Evolutionary conservation across 2,797 vertebrate genomes (phyloP), one percentile per base, ranked within the genome.

Genomic region (Pogoniulus pusillus): DNA sequence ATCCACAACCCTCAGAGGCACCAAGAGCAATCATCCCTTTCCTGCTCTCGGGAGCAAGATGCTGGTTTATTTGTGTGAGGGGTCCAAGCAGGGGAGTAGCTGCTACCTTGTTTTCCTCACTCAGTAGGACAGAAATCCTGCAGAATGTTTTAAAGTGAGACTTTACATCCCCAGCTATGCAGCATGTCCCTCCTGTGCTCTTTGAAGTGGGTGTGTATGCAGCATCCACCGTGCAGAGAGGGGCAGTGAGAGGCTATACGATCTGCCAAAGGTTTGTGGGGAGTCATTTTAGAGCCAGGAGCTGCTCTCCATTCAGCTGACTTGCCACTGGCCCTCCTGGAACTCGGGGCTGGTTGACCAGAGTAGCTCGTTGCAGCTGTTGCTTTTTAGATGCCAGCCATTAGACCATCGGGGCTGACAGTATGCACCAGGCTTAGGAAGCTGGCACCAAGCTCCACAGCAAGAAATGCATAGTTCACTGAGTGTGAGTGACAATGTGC

Each of bases 351-450:
- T 86, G 68, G 29, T 43, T 55, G 69, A 10, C 51, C 1, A 4
- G 34, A 39, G 22, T 30, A 85, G 62, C 89, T 80, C 75, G 69
- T 89, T 92, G 90, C 83, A 90, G 58, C 88, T 91, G 69, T 88
- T 58, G 39, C 74, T 71, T 91, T 75, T 69, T 51, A 87, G 90
- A 93, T 87, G 75, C 72, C 91, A 95, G 43, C 65, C 74, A 68
- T 88, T 69, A 45, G 53, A 65, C 80, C 80, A 82, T 91, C 68
- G 92, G 93, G 65, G 57, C 35, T 94, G 82, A 45, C 91, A 90
- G 75, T 16, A 16, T 17, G 88, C 59, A 49, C 41, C 63, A 54
- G 59, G 66, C 88, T 89, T 39, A 3, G 82, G 73, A 74, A 92
- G 47, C 92, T 89, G 89, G 79, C 78, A 78, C 55, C 4, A 3